Conservation (phyloP, 2,113 vertebrate species). For the Ceratotherium simum region DNA sequence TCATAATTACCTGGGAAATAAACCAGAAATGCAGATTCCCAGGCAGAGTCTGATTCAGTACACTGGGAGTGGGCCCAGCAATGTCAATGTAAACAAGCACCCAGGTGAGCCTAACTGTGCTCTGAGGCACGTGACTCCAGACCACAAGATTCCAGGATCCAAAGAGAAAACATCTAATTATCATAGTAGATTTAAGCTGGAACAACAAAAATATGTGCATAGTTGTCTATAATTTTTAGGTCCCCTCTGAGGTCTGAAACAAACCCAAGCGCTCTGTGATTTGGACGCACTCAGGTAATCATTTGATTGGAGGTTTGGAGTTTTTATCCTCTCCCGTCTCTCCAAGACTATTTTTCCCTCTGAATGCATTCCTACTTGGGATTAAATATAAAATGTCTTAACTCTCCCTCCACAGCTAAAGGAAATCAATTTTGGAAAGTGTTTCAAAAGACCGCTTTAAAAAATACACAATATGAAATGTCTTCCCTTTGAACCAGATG, state of each 20-base stretch:
- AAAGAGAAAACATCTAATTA: slow-evolving; percentile 73
- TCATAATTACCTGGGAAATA: neutral
- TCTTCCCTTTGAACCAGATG: slow-evolving; percentile 64
- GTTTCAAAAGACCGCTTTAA: slow-evolving; percentile 53
- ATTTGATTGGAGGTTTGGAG: slow-evolving; percentile 46
- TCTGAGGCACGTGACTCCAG: neutral
- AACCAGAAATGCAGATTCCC: neutral
- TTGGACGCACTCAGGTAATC: slow-evolving; percentile 45
- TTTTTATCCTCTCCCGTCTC: slow-evolving; percentile 30
- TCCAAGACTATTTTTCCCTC: neutral
- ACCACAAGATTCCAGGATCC: slow-evolving; percentile 21
- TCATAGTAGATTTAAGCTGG: slow-evolving; percentile 61
- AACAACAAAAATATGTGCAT: slow-evolving; percentile 63
- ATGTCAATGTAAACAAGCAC: neutral
- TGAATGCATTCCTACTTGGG: slow-evolving; percentile 30
- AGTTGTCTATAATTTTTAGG: slow-evolving; percentile 69
- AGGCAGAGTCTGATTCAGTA: neutral
- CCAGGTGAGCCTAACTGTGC: neutral
- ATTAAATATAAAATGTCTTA: slow-evolving; percentile 60
- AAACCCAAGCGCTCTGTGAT: slow-evolving; percentile 52
- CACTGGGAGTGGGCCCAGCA: neutral
- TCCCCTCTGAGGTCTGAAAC: slow-evolving; percentile 68
- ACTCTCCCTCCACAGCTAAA: slow-evolving; percentile 46
- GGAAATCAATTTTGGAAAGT: slow-evolving; percentile 64
- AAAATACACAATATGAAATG: slow-evolving; percentile 57